Evolutionary conservation across 2,797 vertebrate species (phyloP).

Genomic region (Pseudotriccus pelzelni): DNA sequence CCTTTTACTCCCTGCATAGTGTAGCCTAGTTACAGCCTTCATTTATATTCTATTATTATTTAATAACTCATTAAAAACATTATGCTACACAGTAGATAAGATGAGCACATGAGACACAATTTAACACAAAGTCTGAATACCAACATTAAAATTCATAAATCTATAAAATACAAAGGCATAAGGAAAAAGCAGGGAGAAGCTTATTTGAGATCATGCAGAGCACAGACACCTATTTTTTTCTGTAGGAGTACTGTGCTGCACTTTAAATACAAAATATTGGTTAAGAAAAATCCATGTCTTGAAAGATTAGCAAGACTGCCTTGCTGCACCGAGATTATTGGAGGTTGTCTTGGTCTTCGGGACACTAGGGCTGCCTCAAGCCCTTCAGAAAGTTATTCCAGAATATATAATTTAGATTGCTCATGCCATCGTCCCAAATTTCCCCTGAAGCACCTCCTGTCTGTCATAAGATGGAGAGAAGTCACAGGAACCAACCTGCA

Average conservation of each 20-base stretch:
- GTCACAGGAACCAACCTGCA: slow-evolving; percentile 82
- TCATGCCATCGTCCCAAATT: not conserved
- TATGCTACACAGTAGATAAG: not conserved
- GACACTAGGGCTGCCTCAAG: not conserved
- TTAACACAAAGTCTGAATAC: not conserved
- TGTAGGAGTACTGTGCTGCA: not conserved
- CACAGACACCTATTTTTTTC: not conserved
- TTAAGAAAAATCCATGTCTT: not conserved
- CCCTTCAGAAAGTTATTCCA: not conserved
- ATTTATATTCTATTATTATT: not conserved
- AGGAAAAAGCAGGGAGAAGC: not conserved
- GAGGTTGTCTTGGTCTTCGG: not conserved
- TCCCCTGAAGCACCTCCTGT: not conserved
- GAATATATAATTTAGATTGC: not conserved
- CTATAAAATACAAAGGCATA: not conserved
- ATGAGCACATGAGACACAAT: not conserved
- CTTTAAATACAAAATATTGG: not conserved
- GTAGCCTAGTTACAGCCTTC: not conserved
- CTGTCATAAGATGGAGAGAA: not conserved
- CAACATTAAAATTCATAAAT: not conserved
- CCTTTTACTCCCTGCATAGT: not conserved
- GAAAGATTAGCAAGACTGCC: not conserved
- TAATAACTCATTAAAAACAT: not conserved
- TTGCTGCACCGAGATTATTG: not conserved
- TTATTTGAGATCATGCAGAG: not conserved